Evolutionary conservation across 2,797 vertebrate species (phyloP).

Genomic region (Pantherophis vulpinus): DNA sequence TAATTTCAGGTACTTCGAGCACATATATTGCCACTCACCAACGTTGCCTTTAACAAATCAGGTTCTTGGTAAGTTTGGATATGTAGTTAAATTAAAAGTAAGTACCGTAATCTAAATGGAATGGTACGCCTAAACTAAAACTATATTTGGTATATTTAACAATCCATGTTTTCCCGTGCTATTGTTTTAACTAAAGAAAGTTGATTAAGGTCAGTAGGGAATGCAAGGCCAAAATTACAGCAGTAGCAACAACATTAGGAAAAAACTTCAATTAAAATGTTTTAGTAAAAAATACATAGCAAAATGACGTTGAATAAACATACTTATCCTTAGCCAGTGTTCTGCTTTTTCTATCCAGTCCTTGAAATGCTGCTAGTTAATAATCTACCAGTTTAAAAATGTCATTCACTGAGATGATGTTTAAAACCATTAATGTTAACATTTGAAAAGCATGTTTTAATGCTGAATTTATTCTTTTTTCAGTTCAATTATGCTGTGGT

Average conservation of each 20-base stretch:
- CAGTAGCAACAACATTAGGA: neutral
- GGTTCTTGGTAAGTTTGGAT: conserved; percentile 84
- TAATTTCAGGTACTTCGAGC: conserved; percentile 82
- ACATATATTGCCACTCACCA: conserved; percentile 91
- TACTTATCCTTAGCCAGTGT: neutral
- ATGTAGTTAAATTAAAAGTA: conserved; percentile 20
- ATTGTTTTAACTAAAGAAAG: neutral
- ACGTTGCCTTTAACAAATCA: conserved; percentile 97
- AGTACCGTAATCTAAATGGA: neutral
- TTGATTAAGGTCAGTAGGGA: neutral
- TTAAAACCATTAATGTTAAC: neutral
- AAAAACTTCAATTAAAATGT: neutral
- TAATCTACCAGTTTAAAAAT: neutral
- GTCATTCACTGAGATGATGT: neutral
- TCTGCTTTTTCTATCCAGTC: neutral
- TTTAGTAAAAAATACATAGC: neutral
- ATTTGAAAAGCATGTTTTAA: neutral
- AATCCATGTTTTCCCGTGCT: conserved; percentile 4
- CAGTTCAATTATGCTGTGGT: neutral
- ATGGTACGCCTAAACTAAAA: conserved; percentile 13
- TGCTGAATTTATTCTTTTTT: neutral
- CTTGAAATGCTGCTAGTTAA: neutral
- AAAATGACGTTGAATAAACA: neutral
- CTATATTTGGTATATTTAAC: conserved; percentile 4
- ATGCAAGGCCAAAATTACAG: neutral